A percentile compares a stretch with the other conserved stretches of the same genome.
These are phyloP conservation scores for Mycteria americana DNA, from an alignment of 2,797 vertebrate species.

Conservation along the genomic window DNA sequence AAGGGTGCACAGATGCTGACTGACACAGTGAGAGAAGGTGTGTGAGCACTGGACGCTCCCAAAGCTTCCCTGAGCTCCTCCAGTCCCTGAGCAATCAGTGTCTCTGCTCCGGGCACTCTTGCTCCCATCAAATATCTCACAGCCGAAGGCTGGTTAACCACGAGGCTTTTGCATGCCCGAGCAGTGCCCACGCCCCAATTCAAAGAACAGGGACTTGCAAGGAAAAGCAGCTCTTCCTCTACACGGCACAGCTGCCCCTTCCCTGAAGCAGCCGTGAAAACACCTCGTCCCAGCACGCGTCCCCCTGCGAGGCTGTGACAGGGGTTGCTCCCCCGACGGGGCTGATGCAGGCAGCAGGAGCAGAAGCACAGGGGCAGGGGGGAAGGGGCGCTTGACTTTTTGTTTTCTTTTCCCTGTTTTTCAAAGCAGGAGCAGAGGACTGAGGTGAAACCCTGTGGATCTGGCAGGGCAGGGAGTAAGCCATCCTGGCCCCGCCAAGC, in stretches of 20 bases:
- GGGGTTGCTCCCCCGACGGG: fast-evolving
- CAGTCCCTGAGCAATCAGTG: fast-evolving
- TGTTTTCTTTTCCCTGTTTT: not conserved
- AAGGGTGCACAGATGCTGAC: not conserved
- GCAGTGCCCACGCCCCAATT: not conserved
- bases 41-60: not conserved
- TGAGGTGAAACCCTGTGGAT: not conserved
- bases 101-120: not conserved
- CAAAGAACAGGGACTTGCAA: not conserved
- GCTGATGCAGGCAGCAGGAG: not conserved
- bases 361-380: not conserved
- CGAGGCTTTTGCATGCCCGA: fast-evolving
- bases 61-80: not conserved
- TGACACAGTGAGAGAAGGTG: not conserved
- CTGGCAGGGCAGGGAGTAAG: not conserved
- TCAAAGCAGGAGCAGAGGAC: not conserved
- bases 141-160: not conserved
- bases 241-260: not conserved
- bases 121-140: not conserved
- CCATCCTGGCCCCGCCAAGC: not conserved
- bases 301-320: not conserved
- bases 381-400: not conserved
- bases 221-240: not conserved
- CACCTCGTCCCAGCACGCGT: fast-evolving
- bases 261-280: not conserved